Conservation (phyloP, 2,797 vertebrate genomes). For the Phaenicophaeus curvirostris region DNA sequence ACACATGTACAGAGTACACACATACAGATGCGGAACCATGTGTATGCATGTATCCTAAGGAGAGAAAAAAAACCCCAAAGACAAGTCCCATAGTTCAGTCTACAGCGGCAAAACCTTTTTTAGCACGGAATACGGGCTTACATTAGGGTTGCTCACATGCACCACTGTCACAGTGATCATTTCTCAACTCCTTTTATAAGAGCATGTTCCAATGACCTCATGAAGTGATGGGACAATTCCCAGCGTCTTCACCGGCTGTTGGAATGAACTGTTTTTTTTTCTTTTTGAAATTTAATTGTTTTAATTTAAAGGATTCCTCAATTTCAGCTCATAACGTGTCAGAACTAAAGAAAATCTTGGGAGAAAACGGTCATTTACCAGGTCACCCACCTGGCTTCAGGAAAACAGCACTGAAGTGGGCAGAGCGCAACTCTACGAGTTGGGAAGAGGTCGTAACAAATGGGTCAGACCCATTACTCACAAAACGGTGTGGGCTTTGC, state of each 20-base stretch:
- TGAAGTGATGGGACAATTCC: not conserved
- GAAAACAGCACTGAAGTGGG: not conserved
- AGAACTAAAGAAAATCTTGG: slow-evolving; percentile 1
- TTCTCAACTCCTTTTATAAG: slow-evolving; percentile 56
- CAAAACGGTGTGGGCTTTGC: not conserved
- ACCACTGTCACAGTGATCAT: slow-evolving; percentile 57
- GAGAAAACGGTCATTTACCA: not conserved
- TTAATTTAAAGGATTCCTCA: not conserved
- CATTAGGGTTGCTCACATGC: slow-evolving; percentile 35
- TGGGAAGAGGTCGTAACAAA: not conserved
- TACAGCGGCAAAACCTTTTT: slow-evolving; percentile 68
- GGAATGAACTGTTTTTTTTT: not conserved
- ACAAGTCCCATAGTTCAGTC: slow-evolving; percentile 74
- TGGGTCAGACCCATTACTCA: not conserved
- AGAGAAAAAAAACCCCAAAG: slow-evolving; percentile 46
- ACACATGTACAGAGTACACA: slow-evolving; percentile 76
- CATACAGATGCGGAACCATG: slow-evolving; percentile 77
- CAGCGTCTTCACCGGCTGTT: not conserved
- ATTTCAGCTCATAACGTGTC: slow-evolving; percentile 30
- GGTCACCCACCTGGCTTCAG: not conserved
- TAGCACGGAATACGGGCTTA: slow-evolving; percentile 54
- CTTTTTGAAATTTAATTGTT: not conserved
- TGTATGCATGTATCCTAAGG: slow-evolving; percentile 71
- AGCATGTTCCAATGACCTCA: not conserved
- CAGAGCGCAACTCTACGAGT: not conserved